Base-by-base conservation (phyloP, 1,140 invertebrate species). In the Drosophila kohkoa region DNA sequence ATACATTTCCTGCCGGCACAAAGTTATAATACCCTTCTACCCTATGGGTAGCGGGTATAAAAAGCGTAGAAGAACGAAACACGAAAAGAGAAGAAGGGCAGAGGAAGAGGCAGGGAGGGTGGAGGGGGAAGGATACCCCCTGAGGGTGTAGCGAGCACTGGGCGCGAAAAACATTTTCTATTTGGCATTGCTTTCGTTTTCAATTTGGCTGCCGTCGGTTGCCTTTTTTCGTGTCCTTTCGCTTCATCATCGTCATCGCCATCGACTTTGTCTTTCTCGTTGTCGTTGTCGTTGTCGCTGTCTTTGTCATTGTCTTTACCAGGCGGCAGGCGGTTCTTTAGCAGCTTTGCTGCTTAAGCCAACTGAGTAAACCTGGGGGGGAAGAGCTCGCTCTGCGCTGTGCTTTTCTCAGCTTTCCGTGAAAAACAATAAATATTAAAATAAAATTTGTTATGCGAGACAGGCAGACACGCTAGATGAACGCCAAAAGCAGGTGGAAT, bases 151-250 rank as follows among this genome's bases (percentile, higher is more conserved):
- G 55, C 35, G 28, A 28, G 43, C 49, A 46, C 48, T 57, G 72
- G 68, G 65, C 60, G 70, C 79, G 60, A 69, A 82, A 86, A 81
- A 89, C 81, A 88, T 85, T 70, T 88, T 89, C 83, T 89, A 88
- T 89, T 88, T 89, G 77, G 81, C 86, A 89, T 88, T 89, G 81
- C 85, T 88, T 88, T 88, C 81, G 83, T 88, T 88, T 88, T 88
- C 85, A 88, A 88, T 88, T 88, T 88, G 70, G 69, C 65, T 73
- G 78, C 70, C 60, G 68, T 52, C 52, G 20, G 38, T 60, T 52
- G 57, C 41, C 57, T 28, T 55, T 66, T 57, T 35, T 52, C 52
- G 45, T 51, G n/a, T 48, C 30, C 57, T 54, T 11, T 11, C 28
- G 28, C 38, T 13, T 38, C 59, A 52, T 57, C 43, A 20, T 59